Evolutionary conservation across 2,797 vertebrate genomes (phyloP).

Genomic region (Sus cebifrons): DNA sequence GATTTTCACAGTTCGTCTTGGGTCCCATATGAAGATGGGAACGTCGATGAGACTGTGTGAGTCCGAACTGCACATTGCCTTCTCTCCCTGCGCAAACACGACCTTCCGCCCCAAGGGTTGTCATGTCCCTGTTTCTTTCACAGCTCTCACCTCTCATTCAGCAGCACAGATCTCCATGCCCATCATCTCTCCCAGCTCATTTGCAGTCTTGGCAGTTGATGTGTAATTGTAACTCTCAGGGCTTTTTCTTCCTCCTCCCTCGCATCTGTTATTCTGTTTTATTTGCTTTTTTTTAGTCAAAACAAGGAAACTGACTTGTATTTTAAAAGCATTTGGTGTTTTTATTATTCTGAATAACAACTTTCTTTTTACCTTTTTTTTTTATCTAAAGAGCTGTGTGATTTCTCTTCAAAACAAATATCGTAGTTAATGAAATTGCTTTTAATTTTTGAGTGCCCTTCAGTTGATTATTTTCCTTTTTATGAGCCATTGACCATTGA

Average conservation of each 20-base stretch:
- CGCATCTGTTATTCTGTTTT: slow-evolving; percentile 19
- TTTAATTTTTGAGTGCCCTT: slow-evolving; percentile 38
- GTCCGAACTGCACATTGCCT: no score
- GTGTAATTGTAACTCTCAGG: background rate
- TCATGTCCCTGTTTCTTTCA: background rate
- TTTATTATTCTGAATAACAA: slow-evolving; percentile 12
- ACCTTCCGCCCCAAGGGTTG: fast-evolving
- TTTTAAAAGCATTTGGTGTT: slow-evolving; percentile 29
- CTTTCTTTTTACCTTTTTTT: slow-evolving; percentile 36
- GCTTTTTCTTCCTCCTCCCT: background rate
- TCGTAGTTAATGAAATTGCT: background rate
- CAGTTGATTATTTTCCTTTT: background rate
- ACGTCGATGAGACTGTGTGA: background rate
- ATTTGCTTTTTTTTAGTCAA: background rate
- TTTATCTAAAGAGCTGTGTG: background rate
- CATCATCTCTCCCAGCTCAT: background rate
- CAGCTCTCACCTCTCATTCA: background rate
- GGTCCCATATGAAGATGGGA: background rate
- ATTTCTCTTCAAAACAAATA: slow-evolving; percentile 61
- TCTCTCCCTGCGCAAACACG: no score
- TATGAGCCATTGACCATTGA: background rate
- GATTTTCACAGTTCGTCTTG: background rate
- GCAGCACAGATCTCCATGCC: background rate
- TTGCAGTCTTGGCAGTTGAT: background rate
- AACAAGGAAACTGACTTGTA: slow-evolving; percentile 59